phyloP scores from a whole-genome alignment of 2,888 invertebrate species.

The Chrysomela aeneicollis region DNA sequence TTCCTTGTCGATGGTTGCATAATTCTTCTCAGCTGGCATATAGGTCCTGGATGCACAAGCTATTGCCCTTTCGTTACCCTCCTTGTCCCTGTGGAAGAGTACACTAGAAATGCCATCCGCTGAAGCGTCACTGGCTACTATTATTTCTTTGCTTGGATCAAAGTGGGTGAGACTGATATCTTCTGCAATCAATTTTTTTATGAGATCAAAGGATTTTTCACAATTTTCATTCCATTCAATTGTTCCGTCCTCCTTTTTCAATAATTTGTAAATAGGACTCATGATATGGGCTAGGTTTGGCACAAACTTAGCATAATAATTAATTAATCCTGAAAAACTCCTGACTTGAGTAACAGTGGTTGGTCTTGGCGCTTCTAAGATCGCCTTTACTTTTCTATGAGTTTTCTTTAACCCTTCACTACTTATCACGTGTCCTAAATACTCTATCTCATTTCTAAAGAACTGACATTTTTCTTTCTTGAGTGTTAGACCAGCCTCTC shows the following conservation, averaged over 20 bases:
- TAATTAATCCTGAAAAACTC: constrained; percentile 32
- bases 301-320: constrained; percentile 35
- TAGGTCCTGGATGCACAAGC: constrained; percentile 10
- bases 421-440: constrained; percentile 47
- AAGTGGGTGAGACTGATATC: constrained; percentile 30
- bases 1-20: constrained; percentile 14
- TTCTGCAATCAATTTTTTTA: constrained; percentile 23
- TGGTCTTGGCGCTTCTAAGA: constrained; percentile 31
- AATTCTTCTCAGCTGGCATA: constrained; percentile 16
- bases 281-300: constrained; percentile 25
- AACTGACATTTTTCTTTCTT: constrained; percentile 36
- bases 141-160: constrained; percentile 15
- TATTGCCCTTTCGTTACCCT: background rate
- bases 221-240: constrained; percentile 27
- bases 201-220: constrained; percentile 28
- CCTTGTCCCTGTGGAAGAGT: background rate
- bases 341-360: constrained; percentile 27
- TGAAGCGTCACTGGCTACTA: constrained; percentile 12
- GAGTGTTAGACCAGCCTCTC: constrained; percentile 1
- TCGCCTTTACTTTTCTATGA: constrained; percentile 33
- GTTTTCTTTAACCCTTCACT: constrained; percentile 30
- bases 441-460: constrained; percentile 48
- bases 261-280: constrained; percentile 31
- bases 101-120: constrained; percentile 1
- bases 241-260: constrained; percentile 20